Evolutionary conservation across 2,113 vertebrate genomes (phyloP).

Genomic region (Halcyon malimbica): DNA sequence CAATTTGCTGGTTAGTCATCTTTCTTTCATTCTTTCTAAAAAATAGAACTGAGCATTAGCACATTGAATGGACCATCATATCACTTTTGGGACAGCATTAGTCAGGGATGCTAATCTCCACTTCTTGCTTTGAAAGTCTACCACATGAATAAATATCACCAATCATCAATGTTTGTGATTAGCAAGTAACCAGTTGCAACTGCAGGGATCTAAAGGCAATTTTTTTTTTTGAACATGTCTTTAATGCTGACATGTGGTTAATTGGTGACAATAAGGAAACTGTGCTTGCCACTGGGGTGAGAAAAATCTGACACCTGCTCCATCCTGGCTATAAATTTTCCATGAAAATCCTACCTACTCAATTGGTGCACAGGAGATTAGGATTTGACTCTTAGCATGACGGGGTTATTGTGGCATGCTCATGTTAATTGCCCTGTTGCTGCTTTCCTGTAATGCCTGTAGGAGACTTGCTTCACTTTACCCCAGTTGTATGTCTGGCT

Average conservation of each 20-base stretch:
- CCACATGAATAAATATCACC: slow-evolving; percentile 40
- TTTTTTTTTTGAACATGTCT: neutral
- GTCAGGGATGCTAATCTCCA: neutral
- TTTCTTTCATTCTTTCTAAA: neutral
- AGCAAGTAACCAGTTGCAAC: slow-evolving; percentile 22
- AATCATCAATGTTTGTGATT: slow-evolving; percentile 52
- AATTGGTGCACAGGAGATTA: neutral
- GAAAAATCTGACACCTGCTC: slow-evolving; percentile 16
- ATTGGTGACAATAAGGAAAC: slow-evolving; percentile 10
- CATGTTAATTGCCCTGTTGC: neutral
- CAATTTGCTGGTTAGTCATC: neutral
- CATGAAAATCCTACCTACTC: neutral
- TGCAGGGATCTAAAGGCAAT: neutral
- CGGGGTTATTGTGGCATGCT: neutral
- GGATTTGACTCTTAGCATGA: neutral
- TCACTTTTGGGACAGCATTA: neutral
- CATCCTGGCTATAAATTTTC: neutral
- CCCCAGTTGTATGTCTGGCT: neutral
- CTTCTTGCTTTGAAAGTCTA: slow-evolving; percentile 17
- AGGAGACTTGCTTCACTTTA: neutral
- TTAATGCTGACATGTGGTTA: slow-evolving; percentile 22
- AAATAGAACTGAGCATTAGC: neutral
- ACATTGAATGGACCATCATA: neutral
- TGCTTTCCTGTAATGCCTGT: neutral
- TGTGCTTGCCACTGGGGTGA: neutral